A percentile compares a stretch with the other conserved stretches of the same genome.
These are phyloP conservation scores for Salmo trutta DNA, from an alignment of 2,797 vertebrate species.

Conservation along the genomic window DNA sequence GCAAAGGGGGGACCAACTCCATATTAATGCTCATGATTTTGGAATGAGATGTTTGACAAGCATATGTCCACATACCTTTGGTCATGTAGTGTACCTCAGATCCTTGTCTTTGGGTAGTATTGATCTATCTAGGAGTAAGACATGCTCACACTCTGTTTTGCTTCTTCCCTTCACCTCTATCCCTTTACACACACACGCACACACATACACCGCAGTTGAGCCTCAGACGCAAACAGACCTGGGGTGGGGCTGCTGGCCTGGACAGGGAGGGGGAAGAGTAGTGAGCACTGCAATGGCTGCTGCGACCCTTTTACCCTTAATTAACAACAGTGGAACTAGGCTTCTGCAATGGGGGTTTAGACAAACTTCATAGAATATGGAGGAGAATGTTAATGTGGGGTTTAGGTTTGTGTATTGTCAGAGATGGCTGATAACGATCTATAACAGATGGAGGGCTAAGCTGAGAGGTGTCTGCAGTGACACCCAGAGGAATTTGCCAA, in stretches of 20 bases:
- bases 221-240: constrained; percentile 27
- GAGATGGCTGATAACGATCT: neutral
- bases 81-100: no score
- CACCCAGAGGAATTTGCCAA: neutral
- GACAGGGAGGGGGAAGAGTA: neutral
- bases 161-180: no score
- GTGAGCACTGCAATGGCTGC: constrained; percentile 35
- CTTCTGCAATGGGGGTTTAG: neutral
- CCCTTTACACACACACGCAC: neutral
- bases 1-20: no score
- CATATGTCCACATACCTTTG: no score
- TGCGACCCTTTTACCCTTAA: constrained; percentile 24
- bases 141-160: no score
- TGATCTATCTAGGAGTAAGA: no score
- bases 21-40: no score
- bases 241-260: constrained; percentile 49
- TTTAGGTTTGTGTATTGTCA: neutral
- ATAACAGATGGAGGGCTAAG: no score
- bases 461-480: neutral
- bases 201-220: constrained; percentile 7
- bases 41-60: no score
- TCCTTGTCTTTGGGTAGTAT: no score
- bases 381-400: neutral
- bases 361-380: neutral
- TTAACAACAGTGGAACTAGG: constrained; percentile 9